Conservation (phyloP, 2,888 invertebrate genomes). For the Arge pagana region DNA sequence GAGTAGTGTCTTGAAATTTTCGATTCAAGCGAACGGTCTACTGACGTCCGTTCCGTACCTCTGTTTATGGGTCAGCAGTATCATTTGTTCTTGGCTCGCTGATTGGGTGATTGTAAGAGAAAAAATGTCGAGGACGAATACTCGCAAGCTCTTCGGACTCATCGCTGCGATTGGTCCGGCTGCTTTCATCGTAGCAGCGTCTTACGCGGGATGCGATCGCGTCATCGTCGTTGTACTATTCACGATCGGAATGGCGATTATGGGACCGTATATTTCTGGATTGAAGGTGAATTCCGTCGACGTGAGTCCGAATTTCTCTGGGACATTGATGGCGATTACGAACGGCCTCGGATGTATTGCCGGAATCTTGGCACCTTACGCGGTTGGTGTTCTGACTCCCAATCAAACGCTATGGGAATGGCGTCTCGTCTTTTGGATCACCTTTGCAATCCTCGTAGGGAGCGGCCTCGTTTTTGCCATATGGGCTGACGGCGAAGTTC, state of each 20-base stretch:
- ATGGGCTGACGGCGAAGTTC: constrained; percentile 71
- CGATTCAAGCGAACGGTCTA: constrained; percentile 67
- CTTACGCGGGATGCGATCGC: constrained; percentile 71
- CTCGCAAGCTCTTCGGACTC: constrained; percentile 71
- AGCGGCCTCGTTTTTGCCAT: constrained; percentile 69
- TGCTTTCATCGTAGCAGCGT: constrained; percentile 69
- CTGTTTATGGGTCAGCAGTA: constrained; percentile 69
- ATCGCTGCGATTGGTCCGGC: constrained; percentile 72
- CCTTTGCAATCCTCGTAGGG: constrained; percentile 66
- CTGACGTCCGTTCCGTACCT: constrained; percentile 69
- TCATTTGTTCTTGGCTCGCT: constrained; percentile 68
- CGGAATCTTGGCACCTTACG: constrained; percentile 67
- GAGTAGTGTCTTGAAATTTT: constrained; percentile 69
- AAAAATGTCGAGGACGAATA: constrained; percentile 62
- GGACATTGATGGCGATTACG: constrained; percentile 71
- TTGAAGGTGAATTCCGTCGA: constrained; percentile 73
- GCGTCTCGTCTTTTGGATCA: constrained; percentile 76
- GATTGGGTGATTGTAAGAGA: constrained; percentile 70
- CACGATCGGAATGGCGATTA: constrained; percentile 70
- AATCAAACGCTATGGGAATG: constrained; percentile 57
- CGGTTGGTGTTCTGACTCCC: constrained; percentile 67
- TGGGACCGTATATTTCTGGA: constrained; percentile 73
- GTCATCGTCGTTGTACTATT: constrained; percentile 64
- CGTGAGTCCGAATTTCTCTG: constrained; percentile 70
- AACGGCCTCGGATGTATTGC: constrained; percentile 71